These are phyloP conservation scores for Haliclystus octoradiatus DNA, from an alignment of 30 jellyfish, hydroid and myxozoan genomes.

Conservation along the genomic window DNA sequence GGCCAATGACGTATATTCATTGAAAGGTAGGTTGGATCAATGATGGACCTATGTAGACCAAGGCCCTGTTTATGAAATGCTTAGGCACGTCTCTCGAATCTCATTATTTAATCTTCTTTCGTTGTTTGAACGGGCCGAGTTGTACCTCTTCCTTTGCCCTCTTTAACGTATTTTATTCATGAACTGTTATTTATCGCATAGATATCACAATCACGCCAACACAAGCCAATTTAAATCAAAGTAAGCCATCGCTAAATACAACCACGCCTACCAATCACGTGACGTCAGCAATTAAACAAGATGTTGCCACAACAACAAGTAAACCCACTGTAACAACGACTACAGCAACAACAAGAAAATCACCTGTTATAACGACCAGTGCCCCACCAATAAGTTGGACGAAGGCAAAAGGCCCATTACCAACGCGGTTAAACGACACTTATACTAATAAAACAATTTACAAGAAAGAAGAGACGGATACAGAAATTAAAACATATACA, in stretches of 20 bases:
- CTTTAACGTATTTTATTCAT: too few species aligned
- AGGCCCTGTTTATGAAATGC: too few species aligned
- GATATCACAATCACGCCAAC: slow-evolving; percentile 20
- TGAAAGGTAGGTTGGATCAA: slow-evolving; percentile 28
- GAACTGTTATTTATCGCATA: too few species aligned
- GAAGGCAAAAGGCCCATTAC: not conserved
- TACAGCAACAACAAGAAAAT: slow-evolving; percentile 2
- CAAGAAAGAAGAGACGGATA: slow-evolving; percentile 67
- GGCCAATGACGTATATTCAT: slow-evolving; percentile 91
- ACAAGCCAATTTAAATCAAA: not conserved
- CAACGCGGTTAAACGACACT: slow-evolving; percentile 1
- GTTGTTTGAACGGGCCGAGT: not conserved
- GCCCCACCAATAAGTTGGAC: slow-evolving; percentile 2
- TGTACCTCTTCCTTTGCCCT: not conserved
- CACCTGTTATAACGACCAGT: too few species aligned
- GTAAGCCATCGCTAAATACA: slow-evolving; percentile 3
- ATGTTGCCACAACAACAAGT: slow-evolving; percentile 7
- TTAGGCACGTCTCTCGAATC: too few species aligned
- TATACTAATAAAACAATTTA: slow-evolving; percentile 71
- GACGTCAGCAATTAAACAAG: not conserved
- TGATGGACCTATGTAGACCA: too few species aligned
- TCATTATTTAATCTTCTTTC: not conserved
- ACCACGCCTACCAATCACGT: slow-evolving; percentile 5
- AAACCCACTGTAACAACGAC: slow-evolving; percentile 8
- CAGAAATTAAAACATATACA: slow-evolving; percentile 35